Base-by-base conservation (phyloP, 2,797 vertebrate species). In the Urosaurus nigricauda region DNA sequence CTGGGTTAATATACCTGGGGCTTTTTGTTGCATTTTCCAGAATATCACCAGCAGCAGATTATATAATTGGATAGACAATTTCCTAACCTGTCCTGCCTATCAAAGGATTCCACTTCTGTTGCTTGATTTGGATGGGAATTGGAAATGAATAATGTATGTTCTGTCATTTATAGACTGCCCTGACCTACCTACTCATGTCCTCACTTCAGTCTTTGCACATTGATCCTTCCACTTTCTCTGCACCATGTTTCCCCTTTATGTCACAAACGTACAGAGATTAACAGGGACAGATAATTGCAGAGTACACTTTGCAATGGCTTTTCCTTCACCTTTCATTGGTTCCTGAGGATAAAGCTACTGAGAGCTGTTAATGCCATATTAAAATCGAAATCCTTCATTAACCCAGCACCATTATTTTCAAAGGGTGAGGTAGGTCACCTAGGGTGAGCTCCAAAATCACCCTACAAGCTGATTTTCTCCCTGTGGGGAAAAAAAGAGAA, bases 111-210 rank as follows among this genome's bases (percentile, higher is more conserved):
- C 58, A 73, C 26, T 90, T 47, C 80, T 94, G 94, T 91, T 84
- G 92, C 47, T 91, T 88, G n/a, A 87, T 87, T 90, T 89, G 60
- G 91, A 93, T 92, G 89, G 88, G 85, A 93, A 81, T 90, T 87
- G 83, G 78, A 90, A 92, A 95, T 94, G 89, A 94, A 94, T 93
- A 94, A 92, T 93, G 94, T 75, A 90, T 91, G 85, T 89, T 94
- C 83, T 12, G n/a, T 74, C 78, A 93, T 92, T 94, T 86, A 95
- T 91, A 90, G 86, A 43, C 77, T 94, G 78, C 87, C 80, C 68
- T 79, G 94, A 83, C 0, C 60, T 93, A 75, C 80, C 79, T 68
- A 65, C 37, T 90, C 79, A 70, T 85, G 65, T 82, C 93, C 70
- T 95, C 79, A 85, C 81, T 89, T 79, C 60, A 89, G 87, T 78